Conservation (phyloP, 2,797 vertebrate genomes). For the Spinus olivaceus region DNA sequence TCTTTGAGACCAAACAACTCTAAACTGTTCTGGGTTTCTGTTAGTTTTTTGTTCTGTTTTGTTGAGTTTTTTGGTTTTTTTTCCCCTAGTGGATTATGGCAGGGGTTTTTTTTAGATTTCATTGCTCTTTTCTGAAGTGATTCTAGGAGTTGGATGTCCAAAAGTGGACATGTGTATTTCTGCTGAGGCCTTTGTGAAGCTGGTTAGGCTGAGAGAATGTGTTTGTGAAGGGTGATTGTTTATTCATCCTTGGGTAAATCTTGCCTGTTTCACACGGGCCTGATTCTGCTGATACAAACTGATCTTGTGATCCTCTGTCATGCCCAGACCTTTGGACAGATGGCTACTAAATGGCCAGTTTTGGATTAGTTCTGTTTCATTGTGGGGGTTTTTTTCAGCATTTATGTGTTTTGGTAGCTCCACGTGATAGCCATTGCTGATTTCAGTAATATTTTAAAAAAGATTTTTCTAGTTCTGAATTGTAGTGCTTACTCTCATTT, state of each 20-base stretch:
- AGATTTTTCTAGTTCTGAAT: background rate
- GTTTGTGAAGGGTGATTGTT: background rate
- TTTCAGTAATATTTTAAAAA: background rate
- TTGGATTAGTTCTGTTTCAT: background rate
- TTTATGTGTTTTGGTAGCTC: background rate
- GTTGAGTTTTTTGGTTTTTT: background rate
- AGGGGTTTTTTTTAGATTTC: background rate
- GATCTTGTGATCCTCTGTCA: background rate
- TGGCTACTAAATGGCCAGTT: background rate
- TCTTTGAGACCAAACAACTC: background rate
- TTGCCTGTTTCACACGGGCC: background rate
- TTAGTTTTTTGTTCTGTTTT: background rate
- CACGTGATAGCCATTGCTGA: background rate
- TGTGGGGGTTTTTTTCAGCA: fast-evolving
- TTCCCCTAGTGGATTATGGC: fast-evolving
- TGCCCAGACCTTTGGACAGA: background rate
- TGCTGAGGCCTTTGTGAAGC: background rate
- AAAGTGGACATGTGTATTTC: background rate
- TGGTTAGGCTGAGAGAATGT: background rate
- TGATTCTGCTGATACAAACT: background rate
- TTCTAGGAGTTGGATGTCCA: background rate
- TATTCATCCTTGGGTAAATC: background rate
- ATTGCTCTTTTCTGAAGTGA: background rate
- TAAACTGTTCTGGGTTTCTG: background rate
- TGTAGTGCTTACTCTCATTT: background rate